Evolutionary conservation across 1,140 invertebrate genomes (phyloP).

Genomic region (roundworm (Caenorhabditis elegans)): WBcel235 BX284605.5:18451501-18452000

Average conservation of each 20-base stretch:
- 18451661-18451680: no score
- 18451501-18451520: background rate
- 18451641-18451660: background rate
- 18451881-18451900: constrained; percentile 13
- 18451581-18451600: background rate
- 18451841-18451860: constrained; percentile 3
- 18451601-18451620: background rate
- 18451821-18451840: constrained; percentile 48
- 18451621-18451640: background rate
- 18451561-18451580: background rate
- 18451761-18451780: constrained; percentile 33
- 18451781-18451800: background rate
- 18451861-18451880: constrained; percentile 47
- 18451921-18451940: constrained; percentile 1
- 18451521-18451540: background rate
- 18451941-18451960: constrained; percentile 37
- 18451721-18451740: no score
- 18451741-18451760: no score
- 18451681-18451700: constrained; percentile 61
- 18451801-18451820: constrained; percentile 41
- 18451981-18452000: background rate
- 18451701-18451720: constrained; percentile 53
- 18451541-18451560: background rate
- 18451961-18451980: constrained; percentile 13
- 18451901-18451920: background rate